phyloP scores from a whole-genome alignment of 2,888 invertebrate species.

The Dicyrtoma fusca region DNA sequence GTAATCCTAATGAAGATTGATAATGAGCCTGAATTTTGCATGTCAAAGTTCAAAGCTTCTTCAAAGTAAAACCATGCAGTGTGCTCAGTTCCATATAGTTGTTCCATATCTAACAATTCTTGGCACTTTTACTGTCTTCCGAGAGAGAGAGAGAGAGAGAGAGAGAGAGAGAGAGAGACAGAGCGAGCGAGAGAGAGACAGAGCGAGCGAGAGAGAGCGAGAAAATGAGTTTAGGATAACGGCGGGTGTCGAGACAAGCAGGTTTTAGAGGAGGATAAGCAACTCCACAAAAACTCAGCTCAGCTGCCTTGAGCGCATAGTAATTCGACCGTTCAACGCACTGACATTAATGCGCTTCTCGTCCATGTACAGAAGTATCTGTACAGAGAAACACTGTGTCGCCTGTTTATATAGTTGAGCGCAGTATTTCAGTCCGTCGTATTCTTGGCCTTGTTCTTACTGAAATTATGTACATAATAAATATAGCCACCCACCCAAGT shows the following conservation, averaged over 20 bases:
- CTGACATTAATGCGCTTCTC: too few species aligned
- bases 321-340: neutral
- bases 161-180: too few species aligned
- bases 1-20: slow-evolving; percentile 45
- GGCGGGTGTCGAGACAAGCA: neutral
- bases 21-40: slow-evolving; percentile 40
- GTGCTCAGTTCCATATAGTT: neutral
- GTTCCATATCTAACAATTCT: neutral
- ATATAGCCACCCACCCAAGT: too few species aligned
- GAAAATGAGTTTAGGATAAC: neutral
- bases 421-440: too few species aligned
- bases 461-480: too few species aligned
- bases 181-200: too few species aligned
- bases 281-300: neutral
- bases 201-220: neutral
- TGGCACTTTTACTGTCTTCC: neutral
- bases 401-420: too few species aligned
- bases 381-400: too few species aligned
- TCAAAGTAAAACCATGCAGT: slow-evolving; percentile 1
- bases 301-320: neutral
- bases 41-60: slow-evolving; percentile 30
- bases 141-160: neutral
- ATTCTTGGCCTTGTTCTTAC: too few species aligned
- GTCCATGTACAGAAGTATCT: too few species aligned
- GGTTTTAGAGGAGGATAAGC: too few species aligned